A percentile compares a stretch with the other conserved stretches of the same genome.
Evolutionary conservation across 2,113 vertebrate genomes (phyloP).

Genomic region (Nycticorax nycticorax): DNA sequence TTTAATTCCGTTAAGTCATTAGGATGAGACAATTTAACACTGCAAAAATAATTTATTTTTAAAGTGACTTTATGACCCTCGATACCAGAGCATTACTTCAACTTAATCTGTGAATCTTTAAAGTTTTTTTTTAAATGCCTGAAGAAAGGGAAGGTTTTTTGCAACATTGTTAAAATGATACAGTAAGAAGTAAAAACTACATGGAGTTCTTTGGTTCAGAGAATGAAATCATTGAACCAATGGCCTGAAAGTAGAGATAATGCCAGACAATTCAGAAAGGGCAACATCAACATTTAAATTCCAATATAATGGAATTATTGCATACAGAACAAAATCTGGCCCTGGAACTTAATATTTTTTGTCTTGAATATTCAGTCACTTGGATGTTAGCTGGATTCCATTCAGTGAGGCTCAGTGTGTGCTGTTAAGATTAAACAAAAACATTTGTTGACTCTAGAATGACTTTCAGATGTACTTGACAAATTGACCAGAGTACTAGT

Average conservation of each 20-base stretch:
- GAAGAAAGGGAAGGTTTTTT: background rate
- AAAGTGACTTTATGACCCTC: background rate
- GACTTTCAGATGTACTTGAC: background rate
- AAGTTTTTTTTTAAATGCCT: background rate
- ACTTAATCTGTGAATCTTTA: background rate
- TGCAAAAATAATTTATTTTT: slow-evolving; percentile 9
- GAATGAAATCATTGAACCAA: background rate
- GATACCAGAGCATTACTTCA: slow-evolving; percentile 20
- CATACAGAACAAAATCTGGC: background rate
- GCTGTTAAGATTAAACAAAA: background rate
- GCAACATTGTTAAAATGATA: background rate
- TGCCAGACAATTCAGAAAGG: background rate
- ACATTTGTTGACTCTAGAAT: background rate
- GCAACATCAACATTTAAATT: background rate
- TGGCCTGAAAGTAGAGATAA: background rate
- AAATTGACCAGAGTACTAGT: background rate
- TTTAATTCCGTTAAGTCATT: background rate
- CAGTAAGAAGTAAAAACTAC: background rate
- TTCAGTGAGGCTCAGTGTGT: background rate
- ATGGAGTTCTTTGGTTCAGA: background rate
- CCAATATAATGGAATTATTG: background rate
- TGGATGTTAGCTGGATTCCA: background rate
- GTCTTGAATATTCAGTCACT: background rate
- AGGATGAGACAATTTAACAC: background rate
- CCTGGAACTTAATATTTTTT: background rate